These are phyloP conservation scores for Leptobrachium leishanense DNA, from an alignment of 2,113 vertebrate species.

Conservation along the genomic window DNA sequence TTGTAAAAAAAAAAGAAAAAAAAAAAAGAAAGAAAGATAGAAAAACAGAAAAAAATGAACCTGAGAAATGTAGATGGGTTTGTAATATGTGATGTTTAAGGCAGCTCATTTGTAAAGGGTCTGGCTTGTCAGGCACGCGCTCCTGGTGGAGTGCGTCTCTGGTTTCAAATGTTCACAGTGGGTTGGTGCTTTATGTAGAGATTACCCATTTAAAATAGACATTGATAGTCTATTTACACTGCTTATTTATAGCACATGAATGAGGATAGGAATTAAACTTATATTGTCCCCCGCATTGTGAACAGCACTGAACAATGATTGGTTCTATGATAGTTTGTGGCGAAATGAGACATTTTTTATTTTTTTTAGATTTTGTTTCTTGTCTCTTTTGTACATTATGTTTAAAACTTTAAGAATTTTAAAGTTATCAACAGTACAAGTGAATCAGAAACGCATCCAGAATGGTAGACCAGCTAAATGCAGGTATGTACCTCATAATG, in stretches of 20 bases:
- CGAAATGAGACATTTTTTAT: no score
- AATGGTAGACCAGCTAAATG: no score
- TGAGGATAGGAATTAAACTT: not conserved
- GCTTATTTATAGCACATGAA: not conserved
- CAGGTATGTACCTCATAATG: no score
- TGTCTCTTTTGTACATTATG: no score
- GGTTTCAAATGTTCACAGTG: conserved; percentile 22
- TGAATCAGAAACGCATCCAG: no score
- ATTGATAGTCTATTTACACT: conserved; percentile 1
- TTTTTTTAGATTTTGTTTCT: no score
- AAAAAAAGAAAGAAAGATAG: conserved; percentile 43
- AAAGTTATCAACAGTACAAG: no score
- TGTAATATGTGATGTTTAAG: conserved; percentile 58
- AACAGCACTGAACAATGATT: no score
- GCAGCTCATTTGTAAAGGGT: conserved; percentile 38
- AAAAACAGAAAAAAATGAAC: conserved; percentile 52
- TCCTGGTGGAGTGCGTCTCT: not conserved
- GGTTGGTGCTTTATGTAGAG: conserved; percentile 18
- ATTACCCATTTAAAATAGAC: not conserved
- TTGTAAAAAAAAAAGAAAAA: conserved; percentile 55
- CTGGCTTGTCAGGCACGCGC: not conserved
- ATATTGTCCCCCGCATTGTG: no score
- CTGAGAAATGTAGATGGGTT: conserved; percentile 68
- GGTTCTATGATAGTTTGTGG: no score
- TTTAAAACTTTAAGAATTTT: no score